Conservation (phyloP, 2,113 vertebrate species). For the Nematolebias whitei region DNA sequence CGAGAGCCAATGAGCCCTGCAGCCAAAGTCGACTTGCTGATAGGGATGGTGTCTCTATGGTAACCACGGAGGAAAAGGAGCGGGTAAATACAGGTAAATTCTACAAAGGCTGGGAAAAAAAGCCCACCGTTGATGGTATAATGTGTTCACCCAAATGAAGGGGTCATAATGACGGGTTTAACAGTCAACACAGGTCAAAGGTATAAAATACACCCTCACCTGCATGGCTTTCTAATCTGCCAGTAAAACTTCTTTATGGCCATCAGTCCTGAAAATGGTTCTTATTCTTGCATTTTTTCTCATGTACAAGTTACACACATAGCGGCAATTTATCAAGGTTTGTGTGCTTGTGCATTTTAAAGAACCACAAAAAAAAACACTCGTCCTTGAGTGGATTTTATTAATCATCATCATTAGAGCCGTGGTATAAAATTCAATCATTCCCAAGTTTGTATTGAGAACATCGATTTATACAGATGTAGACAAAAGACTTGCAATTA, state of each 20-base stretch:
- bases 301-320: no score
- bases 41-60: constrained; percentile 83
- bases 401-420: constrained; percentile 2
- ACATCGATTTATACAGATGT: background rate
- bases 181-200: background rate
- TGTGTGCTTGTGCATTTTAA: constrained; percentile 4
- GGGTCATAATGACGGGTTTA: background rate
- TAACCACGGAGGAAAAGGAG: constrained; percentile 73
- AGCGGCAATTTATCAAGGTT: constrained; percentile 3
- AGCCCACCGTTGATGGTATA: constrained; percentile 47
- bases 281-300: background rate
- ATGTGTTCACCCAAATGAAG: constrained; percentile 27
- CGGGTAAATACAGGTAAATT: constrained; percentile 79
- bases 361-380: constrained; percentile 29
- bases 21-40: constrained; percentile 75
- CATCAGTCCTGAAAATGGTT: constrained; percentile 2
- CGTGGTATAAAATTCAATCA: constrained; percentile 20
- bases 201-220: background rate
- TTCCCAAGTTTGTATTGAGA: background rate
- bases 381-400: background rate
- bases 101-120: constrained; percentile 60
- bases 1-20: constrained; percentile 69
- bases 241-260: background rate
- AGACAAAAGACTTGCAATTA: constrained; percentile 28
- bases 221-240: background rate